phyloP scores from a whole-genome alignment of 35 echinoderm and acorn worm genomes.

The Ophiothrix spiculata region DNA sequence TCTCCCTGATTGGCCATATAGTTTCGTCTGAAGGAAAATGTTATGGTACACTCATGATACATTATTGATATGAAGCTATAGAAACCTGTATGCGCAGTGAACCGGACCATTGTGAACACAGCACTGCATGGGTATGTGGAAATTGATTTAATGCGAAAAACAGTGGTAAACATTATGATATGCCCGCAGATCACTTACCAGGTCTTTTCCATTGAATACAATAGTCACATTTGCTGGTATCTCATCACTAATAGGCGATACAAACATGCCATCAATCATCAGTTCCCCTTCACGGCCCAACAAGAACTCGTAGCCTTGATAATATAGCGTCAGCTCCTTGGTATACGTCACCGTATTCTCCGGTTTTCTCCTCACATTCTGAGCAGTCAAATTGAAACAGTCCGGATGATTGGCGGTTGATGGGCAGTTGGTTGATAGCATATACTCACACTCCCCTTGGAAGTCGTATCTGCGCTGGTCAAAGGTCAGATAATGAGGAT shows the following conservation, averaged over 20 bases:
- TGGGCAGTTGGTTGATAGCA: constrained; percentile 47
- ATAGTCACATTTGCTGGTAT: constrained; percentile 28
- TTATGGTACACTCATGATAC: too few relatives aligned
- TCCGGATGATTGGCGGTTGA: not conserved
- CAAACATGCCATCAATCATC: constrained; percentile 23
- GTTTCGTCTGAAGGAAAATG: not conserved
- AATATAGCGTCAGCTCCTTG: constrained; percentile 1
- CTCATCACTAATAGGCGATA: constrained; percentile 18
- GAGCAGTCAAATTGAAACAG: constrained; percentile 41
- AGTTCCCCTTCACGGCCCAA: constrained; percentile 24
- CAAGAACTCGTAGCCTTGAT: constrained; percentile 16
- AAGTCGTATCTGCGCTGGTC: constrained; percentile 54
- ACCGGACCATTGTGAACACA: too few relatives aligned
- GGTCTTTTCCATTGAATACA: constrained; percentile 25
- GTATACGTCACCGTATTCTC: constrained; percentile 50
- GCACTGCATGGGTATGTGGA: too few relatives aligned
- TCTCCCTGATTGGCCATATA: too few relatives aligned
- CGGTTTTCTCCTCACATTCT: constrained; percentile 52
- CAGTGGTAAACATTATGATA: not conserved
- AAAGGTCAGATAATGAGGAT: constrained; percentile 69
- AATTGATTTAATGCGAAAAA: not conserved
- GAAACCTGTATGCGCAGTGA: too few relatives aligned
- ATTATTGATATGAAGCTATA: too few relatives aligned
- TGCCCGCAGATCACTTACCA: constrained; percentile 20
- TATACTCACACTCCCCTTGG: constrained; percentile 71